A percentile compares a stretch with the other conserved stretches of the same genome.
Evolutionary conservation across 53 echinoderm and acorn worm species (phyloP).

Genomic region (Patiria pectinifera): DNA sequence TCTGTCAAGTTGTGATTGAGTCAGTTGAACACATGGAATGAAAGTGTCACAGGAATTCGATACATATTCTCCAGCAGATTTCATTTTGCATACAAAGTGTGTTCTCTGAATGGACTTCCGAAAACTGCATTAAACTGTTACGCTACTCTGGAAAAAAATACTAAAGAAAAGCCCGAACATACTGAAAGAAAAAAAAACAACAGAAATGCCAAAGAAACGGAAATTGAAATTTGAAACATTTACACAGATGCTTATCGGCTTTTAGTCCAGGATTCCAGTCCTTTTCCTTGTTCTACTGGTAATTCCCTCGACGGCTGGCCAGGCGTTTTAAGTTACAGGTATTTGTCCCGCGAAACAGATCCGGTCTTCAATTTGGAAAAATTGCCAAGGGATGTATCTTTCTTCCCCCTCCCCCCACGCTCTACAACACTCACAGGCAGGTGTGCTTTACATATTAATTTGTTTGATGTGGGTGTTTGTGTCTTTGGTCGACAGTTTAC

Average conservation of each 20-base stretch:
- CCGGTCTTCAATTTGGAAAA: not conserved
- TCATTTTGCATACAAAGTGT: too few species aligned
- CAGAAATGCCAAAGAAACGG: not conserved
- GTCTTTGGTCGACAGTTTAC: not conserved
- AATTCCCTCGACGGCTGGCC: not conserved
- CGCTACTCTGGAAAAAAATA: too few species aligned
- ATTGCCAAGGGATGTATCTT: not conserved
- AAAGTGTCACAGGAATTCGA: too few species aligned
- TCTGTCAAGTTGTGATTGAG: too few species aligned
- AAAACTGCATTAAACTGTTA: too few species aligned
- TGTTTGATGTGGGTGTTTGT: not conserved
- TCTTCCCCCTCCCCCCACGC: not conserved
- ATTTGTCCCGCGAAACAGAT: not conserved
- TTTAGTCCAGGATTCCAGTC: not conserved
- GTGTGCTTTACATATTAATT: not conserved
- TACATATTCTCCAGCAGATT: too few species aligned
- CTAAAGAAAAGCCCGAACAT: too few species aligned
- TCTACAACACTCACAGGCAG: not conserved
- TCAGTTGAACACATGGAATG: too few species aligned
- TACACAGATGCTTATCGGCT: not conserved
- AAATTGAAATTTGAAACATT: not conserved
- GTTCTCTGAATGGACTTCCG: too few species aligned
- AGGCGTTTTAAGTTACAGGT: not conserved
- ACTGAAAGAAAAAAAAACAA: not conserved
- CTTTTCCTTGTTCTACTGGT: not conserved